Percentiles rank a stretch among this genome's conserved stretches.
phyloP scores from a whole-genome alignment of 2,797 vertebrate genomes.

The Acrossocheilus wenchowensis region DNA sequence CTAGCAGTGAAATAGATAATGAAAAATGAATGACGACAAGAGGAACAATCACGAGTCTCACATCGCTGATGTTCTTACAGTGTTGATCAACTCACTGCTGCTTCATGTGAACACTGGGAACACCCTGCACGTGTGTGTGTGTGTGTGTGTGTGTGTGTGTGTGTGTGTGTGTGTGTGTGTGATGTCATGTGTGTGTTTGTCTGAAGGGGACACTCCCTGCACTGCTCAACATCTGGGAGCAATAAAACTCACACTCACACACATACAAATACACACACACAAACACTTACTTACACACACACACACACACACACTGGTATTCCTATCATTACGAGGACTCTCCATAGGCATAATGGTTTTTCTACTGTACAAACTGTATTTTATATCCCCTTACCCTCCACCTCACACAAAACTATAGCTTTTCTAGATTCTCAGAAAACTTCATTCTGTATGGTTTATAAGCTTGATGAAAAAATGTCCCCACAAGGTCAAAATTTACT shows the following conservation, averaged over 20 bases:
- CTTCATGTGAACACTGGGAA: conserved; percentile 4
- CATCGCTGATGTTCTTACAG: neutral
- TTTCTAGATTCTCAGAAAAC: neutral
- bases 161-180: conserved; percentile 36
- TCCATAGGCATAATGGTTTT: neutral
- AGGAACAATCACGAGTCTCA: neutral
- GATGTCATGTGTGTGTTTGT: conserved; percentile 53
- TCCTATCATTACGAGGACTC: neutral
- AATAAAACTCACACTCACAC: conserved; percentile 61
- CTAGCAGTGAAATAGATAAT: neutral
- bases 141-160: conserved; percentile 38
- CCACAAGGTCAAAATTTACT: neutral
- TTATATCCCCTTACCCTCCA: neutral
- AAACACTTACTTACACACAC: conserved; percentile 47
- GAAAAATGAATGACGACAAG: neutral
- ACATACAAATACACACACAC: conserved; percentile 22
- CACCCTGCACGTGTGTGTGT: neutral
- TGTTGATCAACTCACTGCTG: conserved; percentile 16
- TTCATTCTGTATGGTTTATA: neutral
- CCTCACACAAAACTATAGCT: neutral
- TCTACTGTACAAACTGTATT: neutral
- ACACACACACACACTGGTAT: conserved; percentile 30
- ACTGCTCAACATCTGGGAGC: conserved; percentile 80
- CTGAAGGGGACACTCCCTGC: conserved; percentile 78
- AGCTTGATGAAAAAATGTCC: neutral